A percentile compares a stretch with the other conserved stretches of the same genome.
phyloP scores from a whole-genome alignment of 2,888 invertebrate species.

The Drosophila colorata region DNA sequence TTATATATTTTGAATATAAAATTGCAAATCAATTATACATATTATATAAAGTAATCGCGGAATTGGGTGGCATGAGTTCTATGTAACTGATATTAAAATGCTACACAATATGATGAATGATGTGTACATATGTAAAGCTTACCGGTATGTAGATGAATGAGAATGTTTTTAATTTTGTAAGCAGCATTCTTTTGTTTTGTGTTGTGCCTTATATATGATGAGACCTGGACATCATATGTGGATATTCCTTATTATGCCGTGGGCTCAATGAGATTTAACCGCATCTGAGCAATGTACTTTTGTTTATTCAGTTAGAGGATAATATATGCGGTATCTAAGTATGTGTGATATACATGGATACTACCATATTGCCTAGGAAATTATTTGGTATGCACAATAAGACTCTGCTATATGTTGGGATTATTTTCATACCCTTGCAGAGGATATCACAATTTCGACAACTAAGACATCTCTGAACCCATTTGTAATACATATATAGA shows the following conservation, averaged over 20 bases:
- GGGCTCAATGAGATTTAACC: conserved; percentile 1
- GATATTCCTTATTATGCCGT: conserved; percentile 8
- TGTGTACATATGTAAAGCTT: conserved; percentile 42
- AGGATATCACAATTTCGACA: neutral
- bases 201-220: conserved; percentile 17
- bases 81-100: conserved; percentile 13
- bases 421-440: conserved; percentile 14
- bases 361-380: conserved; percentile 20
- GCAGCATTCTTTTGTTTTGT: conserved; percentile 6
- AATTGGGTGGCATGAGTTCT: conserved; percentile 34
- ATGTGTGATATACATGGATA: conserved; percentile 17
- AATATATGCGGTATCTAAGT: conserved; percentile 13
- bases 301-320: conserved; percentile 7
- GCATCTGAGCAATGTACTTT: neutral
- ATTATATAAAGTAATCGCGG: conserved; percentile 36
- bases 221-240: conserved; percentile 19
- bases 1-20: conserved; percentile 45
- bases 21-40: conserved; percentile 44
- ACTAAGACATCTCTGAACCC: too few species aligned
- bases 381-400: conserved; percentile 28
- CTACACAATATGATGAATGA: neutral
- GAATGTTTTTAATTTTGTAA: conserved; percentile 18
- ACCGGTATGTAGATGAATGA: conserved; percentile 35
- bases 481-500: too few species aligned
- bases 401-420: conserved; percentile 37